Evolutionary conservation across 2,888 invertebrate genomes (phyloP), one percentile per base, ranked within the genome.

Genomic region (Meteorus cinctellus): DNA sequence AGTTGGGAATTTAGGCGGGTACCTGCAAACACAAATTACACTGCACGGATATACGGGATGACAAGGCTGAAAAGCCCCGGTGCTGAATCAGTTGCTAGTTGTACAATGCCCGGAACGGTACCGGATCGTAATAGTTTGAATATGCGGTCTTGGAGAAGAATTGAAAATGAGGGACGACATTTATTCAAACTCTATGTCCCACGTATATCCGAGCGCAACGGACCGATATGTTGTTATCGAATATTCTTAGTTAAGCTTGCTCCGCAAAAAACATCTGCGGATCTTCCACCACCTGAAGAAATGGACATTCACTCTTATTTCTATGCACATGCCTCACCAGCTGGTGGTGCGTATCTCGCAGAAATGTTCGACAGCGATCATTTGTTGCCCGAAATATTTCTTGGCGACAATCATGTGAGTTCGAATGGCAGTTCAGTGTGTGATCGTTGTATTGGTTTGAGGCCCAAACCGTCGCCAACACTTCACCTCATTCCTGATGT

Each of bases 211-310:
- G 96, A 97, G 87, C 91, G 96, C 73, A 96, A 96, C 84, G 97
- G 97, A 0, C 94, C 94, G 0, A 96, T 97, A 82, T 97, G 96
- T 88, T 97, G 96, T 84, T 96, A 96, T 88, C 92, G 96, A 81
- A 92, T 97, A 60, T 95, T 95, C 90, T 90, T 97, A 87, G 94
- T 97, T 0, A 92, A 94, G 66, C 90, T 97, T 82, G 91, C 92
- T 48, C 91, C 92, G 0, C 91, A 93, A 69, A 92, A 91, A 75
- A 93, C 92, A 75, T 91, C 94, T 83, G 92, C 92, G 31, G 93
- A 93, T 83, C 89, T 96, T 59, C 94, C 94, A 0, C 86, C 91
- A 0, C 96, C 96, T 0, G 92, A 93, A 79, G 92, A 94, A 81
- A 90, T 96, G n/a, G 91, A 91, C 1, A 91, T 96, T 5, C 92